phyloP scores from a whole-genome alignment of 2,113 vertebrate species.

The Tachuris rubrigastra region DNA sequence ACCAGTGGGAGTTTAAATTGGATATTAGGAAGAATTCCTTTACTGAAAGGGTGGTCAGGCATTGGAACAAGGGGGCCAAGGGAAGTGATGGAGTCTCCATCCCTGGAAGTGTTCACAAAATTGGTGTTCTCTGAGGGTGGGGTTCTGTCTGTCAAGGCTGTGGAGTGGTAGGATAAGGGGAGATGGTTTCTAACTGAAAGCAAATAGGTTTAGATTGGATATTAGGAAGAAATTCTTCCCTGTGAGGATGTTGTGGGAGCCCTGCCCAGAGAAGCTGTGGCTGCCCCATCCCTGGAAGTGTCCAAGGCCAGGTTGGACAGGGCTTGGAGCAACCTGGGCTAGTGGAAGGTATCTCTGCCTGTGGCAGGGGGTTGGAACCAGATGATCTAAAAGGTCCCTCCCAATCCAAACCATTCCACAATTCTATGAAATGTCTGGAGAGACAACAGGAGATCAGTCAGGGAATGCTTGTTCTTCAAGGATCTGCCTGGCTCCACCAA shows the following conservation, averaged over 20 bases:
- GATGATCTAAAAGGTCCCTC: background rate
- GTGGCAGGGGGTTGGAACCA: background rate
- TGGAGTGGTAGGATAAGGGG: background rate
- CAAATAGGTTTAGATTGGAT: background rate
- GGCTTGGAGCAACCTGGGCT: background rate
- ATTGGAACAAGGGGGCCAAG: background rate
- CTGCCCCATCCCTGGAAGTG: background rate
- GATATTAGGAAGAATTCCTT: background rate
- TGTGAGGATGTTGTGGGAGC: background rate
- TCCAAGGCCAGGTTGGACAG: fast-evolving
- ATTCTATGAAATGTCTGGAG: background rate
- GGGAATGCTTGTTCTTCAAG: background rate
- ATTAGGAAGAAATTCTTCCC: background rate
- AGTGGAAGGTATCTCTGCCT: background rate
- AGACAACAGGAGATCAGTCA: background rate
- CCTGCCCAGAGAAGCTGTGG: background rate
- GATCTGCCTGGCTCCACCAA: background rate
- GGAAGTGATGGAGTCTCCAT: background rate
- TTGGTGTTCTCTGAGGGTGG: fast-evolving
- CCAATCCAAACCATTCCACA: background rate
- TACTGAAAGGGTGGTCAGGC: background rate
- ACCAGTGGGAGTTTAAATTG: background rate
- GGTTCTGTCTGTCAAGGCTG: background rate
- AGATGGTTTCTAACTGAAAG: background rate
- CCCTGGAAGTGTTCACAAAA: background rate